Conservation (phyloP, 2,113 vertebrate genomes). For the Cynoglossus semilaevis region DNA sequence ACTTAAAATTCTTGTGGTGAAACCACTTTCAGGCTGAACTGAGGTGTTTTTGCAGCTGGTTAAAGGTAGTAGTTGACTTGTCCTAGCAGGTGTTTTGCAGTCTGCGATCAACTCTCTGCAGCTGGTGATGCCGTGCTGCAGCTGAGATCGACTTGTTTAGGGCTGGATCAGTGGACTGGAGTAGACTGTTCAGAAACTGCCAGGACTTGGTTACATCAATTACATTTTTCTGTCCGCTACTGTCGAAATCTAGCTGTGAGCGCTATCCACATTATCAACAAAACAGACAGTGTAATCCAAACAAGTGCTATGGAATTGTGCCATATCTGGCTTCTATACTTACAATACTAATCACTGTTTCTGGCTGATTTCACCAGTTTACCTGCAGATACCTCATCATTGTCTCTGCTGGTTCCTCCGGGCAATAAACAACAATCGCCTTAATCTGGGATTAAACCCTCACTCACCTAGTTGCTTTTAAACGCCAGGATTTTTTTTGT, state of each 20-base stretch:
- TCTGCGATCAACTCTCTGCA: slow-evolving; percentile 8
- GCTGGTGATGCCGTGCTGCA: slow-evolving; percentile 30
- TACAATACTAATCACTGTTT: slow-evolving; percentile 26
- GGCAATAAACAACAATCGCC: slow-evolving; percentile 32
- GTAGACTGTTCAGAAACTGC: slow-evolving; percentile 31
- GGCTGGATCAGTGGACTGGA: slow-evolving; percentile 33
- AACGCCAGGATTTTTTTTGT: slow-evolving; percentile 9
- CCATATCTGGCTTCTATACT: slow-evolving; percentile 19
- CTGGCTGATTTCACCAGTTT: slow-evolving; percentile 29
- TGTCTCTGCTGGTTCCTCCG: slow-evolving; percentile 34
- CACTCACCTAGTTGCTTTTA: background rate
- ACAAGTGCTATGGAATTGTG: slow-evolving; percentile 28
- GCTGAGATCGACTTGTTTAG: slow-evolving; percentile 43
- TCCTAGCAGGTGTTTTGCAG: slow-evolving; percentile 45
- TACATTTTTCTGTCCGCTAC: slow-evolving; percentile 36
- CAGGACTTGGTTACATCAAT: slow-evolving; percentile 24
- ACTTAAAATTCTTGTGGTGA: slow-evolving; percentile 4
- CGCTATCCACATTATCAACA: slow-evolving; percentile 40
- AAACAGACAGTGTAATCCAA: slow-evolving; percentile 28
- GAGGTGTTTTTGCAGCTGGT: slow-evolving; percentile 24
- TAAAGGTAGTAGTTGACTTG: slow-evolving; percentile 21
- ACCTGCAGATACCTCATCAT: slow-evolving; percentile 48
- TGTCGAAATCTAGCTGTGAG: slow-evolving; percentile 35
- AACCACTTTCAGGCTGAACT: slow-evolving; percentile 32
- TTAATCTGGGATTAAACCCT: slow-evolving; percentile 17